Evolutionary conservation across 2,888 invertebrate genomes (phyloP).

Genomic region (Pogonocherus hispidulus): DNA sequence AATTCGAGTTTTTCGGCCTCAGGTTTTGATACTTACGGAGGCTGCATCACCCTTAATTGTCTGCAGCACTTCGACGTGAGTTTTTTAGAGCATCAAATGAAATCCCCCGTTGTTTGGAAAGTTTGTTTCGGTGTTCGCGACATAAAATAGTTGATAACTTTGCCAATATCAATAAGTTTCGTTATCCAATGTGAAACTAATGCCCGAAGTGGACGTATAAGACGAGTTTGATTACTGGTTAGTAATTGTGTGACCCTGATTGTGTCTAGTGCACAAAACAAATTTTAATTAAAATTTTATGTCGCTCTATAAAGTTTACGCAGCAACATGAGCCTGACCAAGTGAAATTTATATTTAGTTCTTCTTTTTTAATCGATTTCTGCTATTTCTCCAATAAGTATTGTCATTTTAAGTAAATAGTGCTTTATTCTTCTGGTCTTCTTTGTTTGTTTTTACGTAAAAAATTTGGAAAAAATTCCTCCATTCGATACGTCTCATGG

Average conservation of each 20-base stretch:
- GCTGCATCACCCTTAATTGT: constrained; percentile 44
- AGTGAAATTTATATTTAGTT: too few species aligned
- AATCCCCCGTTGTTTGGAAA: constrained; percentile 40
- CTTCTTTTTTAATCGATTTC: too few species aligned
- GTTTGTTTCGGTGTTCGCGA: not conserved
- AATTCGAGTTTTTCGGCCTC: constrained; percentile 15
- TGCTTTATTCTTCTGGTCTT: too few species aligned
- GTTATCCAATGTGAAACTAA: constrained; percentile 1
- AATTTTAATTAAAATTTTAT: too few species aligned
- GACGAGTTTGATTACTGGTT: not conserved
- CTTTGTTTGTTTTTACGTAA: too few species aligned
- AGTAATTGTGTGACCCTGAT: not conserved
- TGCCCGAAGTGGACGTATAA: not conserved
- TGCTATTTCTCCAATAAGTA: too few species aligned
- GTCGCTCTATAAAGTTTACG: too few species aligned
- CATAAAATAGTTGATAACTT: constrained; percentile 1
- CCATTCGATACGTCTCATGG: too few species aligned
- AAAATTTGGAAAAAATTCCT: too few species aligned
- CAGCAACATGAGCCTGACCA: too few species aligned
- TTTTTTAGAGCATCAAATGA: constrained; percentile 42
- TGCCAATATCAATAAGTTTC: constrained; percentile 10
- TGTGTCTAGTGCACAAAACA: not conserved
- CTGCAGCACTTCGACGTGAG: constrained; percentile 37
- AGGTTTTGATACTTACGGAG: constrained; percentile 31
- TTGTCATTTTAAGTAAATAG: too few species aligned